Conservation (phyloP, 2,888 invertebrate species). For the Sphinx pinastri region DNA sequence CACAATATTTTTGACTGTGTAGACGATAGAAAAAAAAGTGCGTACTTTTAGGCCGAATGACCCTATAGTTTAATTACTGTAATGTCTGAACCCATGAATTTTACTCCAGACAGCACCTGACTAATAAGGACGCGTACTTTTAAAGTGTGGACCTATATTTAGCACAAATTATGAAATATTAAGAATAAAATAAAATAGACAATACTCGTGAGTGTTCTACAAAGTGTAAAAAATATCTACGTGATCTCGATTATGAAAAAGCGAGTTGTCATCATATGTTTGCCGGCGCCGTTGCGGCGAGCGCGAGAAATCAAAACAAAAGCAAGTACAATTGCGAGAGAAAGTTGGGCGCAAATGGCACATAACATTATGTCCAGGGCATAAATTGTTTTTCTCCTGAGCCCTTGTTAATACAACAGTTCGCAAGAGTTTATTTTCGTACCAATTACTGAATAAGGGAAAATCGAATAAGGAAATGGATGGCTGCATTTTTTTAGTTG, state of each 20-base stretch:
- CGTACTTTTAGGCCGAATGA: too few species aligned
- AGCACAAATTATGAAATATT: conserved; percentile 36
- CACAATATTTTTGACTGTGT: too few species aligned
- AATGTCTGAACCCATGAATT: too few species aligned
- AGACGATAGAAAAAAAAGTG: too few species aligned
- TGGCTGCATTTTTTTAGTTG: neutral
- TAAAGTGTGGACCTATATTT: neutral
- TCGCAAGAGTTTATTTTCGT: neutral
- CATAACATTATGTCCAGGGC: conserved; percentile 11
- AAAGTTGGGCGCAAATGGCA: conserved; percentile 27
- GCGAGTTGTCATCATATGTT: conserved; percentile 62
- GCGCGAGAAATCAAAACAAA: conserved; percentile 63
- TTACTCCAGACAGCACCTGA: too few species aligned
- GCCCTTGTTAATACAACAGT: neutral
- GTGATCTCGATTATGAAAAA: conserved; percentile 62
- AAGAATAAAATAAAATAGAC: conserved; percentile 58
- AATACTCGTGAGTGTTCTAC: conserved; percentile 66
- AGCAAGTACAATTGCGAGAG: conserved; percentile 29
- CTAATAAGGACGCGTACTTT: too few species aligned
- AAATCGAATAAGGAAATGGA: neutral
- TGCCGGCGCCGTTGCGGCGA: conserved; percentile 61
- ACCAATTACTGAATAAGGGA: neutral
- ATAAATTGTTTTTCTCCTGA: conserved; percentile 17
- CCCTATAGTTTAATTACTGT: too few species aligned
- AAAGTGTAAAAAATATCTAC: conserved; percentile 52